phyloP scores from a whole-genome alignment of 2,888 invertebrate genomes.

The Polyploca ridens region DNA sequence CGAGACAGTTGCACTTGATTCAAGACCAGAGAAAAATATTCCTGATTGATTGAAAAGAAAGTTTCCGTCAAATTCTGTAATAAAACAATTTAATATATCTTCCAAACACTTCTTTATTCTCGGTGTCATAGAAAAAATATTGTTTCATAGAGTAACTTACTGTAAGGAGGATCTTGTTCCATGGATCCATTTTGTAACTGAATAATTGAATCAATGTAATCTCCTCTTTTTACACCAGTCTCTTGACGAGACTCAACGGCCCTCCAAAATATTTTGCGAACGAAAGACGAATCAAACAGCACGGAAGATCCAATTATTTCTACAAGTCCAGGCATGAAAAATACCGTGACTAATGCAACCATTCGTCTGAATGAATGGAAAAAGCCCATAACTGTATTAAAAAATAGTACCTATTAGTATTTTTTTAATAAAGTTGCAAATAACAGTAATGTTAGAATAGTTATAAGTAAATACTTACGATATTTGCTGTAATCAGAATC shows the following conservation, averaged over 20 bases:
- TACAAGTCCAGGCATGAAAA: slow-evolving; percentile 39
- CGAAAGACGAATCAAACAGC: slow-evolving; percentile 32
- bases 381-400: slow-evolving; percentile 32
- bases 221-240: slow-evolving; percentile 32
- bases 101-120: background rate
- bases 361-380: slow-evolving; percentile 39
- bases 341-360: slow-evolving; percentile 38
- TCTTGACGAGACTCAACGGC: slow-evolving; percentile 32
- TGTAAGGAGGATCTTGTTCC: slow-evolving; percentile 33
- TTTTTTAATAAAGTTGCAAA: too few species aligned
- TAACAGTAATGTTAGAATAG: too few species aligned
- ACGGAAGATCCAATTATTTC: slow-evolving; percentile 30
- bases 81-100: background rate
- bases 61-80: slow-evolving; percentile 38
- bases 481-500: slow-evolving; percentile 34
- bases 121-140: background rate
- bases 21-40: slow-evolving; percentile 43
- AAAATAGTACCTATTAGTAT: background rate
- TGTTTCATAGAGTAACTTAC: slow-evolving; percentile 27
- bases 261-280: slow-evolving; percentile 35
- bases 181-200: slow-evolving; percentile 31
- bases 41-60: slow-evolving; percentile 39
- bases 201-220: slow-evolving; percentile 38
- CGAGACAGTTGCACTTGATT: slow-evolving; percentile 36
- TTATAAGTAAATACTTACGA: slow-evolving; percentile 38